A percentile compares a stretch with the other conserved stretches of the same genome.
phyloP scores from a whole-genome alignment of 2,797 vertebrate species.

The Sciurus vulgaris region DNA sequence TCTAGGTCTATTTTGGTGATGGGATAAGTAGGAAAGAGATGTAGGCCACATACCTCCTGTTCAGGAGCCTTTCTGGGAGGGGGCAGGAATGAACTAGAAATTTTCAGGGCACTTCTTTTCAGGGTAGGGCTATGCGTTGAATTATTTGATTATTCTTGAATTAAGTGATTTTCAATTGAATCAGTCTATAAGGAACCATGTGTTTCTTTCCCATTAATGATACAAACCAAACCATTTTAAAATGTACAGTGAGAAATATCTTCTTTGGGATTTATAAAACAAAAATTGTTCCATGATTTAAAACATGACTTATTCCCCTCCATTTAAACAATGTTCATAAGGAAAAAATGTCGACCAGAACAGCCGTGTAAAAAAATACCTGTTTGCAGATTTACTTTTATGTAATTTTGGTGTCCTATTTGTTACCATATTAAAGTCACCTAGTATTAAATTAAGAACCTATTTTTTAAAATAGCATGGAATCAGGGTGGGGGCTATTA shows the following conservation, averaged over 20 bases:
- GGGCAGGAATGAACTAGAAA: too few species aligned
- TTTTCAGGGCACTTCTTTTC: background rate
- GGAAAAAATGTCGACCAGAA: background rate
- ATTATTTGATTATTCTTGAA: background rate
- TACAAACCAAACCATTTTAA: conserved; percentile 18
- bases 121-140: background rate
- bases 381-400: background rate
- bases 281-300: background rate
- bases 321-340: background rate
- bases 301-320: background rate
- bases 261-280: conserved; percentile 37
- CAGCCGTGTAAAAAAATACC: background rate
- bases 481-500: background rate
- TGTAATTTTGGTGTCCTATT: background rate
- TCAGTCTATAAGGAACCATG: background rate
- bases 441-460: background rate
- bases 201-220: background rate
- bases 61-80: too few species aligned
- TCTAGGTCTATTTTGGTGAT: too few species aligned
- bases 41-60: too few species aligned
- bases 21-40: too few species aligned
- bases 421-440: conserved; percentile 40
- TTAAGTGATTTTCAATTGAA: background rate
- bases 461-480: background rate
- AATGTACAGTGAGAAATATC: conserved; percentile 32